Evolutionary conservation across 2,797 vertebrate species (phyloP).

Genomic region (Potorous gilbertii): DNA sequence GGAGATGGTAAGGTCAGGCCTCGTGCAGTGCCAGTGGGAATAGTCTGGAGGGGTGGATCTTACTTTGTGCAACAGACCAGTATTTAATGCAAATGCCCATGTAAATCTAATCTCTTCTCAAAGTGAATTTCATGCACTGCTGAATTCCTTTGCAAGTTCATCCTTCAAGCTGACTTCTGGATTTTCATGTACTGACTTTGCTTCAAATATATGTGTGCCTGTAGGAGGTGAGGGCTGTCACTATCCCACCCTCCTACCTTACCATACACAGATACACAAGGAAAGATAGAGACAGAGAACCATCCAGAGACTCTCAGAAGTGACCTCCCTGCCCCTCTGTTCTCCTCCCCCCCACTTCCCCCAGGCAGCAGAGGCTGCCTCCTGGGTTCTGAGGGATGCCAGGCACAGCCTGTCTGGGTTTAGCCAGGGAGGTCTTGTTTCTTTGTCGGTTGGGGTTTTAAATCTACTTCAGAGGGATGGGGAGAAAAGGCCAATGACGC

Average conservation of each 20-base stretch:
- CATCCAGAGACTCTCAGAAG: background rate
- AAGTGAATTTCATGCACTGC: background rate
- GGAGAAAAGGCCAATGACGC: background rate
- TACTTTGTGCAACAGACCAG: background rate
- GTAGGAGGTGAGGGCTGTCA: no score
- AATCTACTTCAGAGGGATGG: background rate
- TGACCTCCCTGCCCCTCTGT: background rate
- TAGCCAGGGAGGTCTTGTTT: background rate
- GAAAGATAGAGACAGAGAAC: background rate
- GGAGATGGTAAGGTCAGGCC: background rate
- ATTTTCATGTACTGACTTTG: background rate
- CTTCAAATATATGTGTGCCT: no score
- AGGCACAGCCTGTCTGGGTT: background rate
- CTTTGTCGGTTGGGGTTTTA: background rate
- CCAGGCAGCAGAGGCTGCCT: background rate
- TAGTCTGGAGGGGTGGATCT: background rate
- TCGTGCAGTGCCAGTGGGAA: background rate
- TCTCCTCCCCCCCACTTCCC: background rate
- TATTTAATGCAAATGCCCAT: background rate
- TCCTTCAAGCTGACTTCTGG: background rate
- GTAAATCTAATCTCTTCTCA: background rate
- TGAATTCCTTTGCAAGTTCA: background rate
- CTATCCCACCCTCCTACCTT: background rate
- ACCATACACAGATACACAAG: background rate
- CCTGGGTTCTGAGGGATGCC: background rate